Evolutionary conservation across 1,140 invertebrate genomes (phyloP), one percentile per base, ranked within the genome.

Genomic region (Penaeus japonicus): DNA sequence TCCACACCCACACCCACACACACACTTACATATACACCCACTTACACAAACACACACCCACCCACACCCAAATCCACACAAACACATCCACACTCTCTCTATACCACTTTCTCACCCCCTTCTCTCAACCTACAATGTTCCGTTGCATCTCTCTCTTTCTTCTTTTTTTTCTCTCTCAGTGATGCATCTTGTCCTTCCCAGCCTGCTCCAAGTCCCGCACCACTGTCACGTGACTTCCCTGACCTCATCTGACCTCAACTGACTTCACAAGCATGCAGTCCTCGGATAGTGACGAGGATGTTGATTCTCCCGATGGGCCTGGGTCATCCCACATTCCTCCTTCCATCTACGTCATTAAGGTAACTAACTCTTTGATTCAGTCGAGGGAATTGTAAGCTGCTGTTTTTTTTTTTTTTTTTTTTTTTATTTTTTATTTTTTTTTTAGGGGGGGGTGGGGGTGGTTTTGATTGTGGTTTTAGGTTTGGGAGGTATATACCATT

Each of bases 331-430:
- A 89, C 90, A 90, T 90, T 59, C 90, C 90, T 0, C 88, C 90
- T 27, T 84, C 81, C 82, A 90, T 90, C 30, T 90, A 90, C 39
- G 85, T 90, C 80, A 90, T 90, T 54, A 90, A 90, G 90, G 90
- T 90, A 83, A 57, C 55, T 73, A 35, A 4, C 27, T n/a, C n/a
- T n/a, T n/a, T n/a, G n/a, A n/a, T n/a, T n/a, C n/a, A n/a, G n/a
- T n/a, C n/a, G n/a, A n/a, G n/a, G n/a, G n/a, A n/a, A n/a, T n/a
- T n/a, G n/a, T n/a, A n/a, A n/a, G n/a, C n/a, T n/a, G n/a, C n/a
- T n/a, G n/a, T n/a, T n/a, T n/a, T n/a, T n/a, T n/a, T n/a, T n/a
- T n/a, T n/a, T n/a, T n/a, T n/a, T n/a, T n/a, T n/a, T n/a, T n/a
- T n/a, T n/a, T n/a, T n/a, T n/a, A n/a, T n/a, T n/a, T n/a, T n/a